A percentile compares a stretch with the other conserved stretches of the same genome.
Conservation (phyloP, 2,113 vertebrate species). For the Onychorhynchus coronatus region DNA sequence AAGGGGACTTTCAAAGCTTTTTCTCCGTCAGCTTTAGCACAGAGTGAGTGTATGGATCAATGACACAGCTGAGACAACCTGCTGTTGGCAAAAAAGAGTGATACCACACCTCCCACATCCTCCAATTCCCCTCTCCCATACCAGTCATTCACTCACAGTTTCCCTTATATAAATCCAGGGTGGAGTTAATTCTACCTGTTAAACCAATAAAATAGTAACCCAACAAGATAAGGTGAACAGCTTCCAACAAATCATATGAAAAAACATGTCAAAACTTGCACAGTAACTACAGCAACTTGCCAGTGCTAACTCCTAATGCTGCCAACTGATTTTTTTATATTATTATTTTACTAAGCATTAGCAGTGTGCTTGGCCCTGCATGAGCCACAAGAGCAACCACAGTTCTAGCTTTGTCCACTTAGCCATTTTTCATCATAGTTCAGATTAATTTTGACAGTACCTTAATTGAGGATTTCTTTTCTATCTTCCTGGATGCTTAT, state of each 20-base stretch:
- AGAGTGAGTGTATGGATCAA: not conserved
- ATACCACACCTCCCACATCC: not conserved
- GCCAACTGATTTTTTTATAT: not conserved
- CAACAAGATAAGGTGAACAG: not conserved
- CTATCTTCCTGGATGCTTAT: slow-evolving; percentile 30
- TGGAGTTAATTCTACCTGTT: not conserved
- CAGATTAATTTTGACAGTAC: slow-evolving; percentile 43
- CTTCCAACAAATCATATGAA: not conserved
- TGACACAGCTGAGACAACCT: not conserved
- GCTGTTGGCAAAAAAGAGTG: not conserved
- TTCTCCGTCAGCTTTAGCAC: not conserved
- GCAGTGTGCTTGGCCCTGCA: not conserved
- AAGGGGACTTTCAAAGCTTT: not conserved
- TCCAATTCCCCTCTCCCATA: not conserved
- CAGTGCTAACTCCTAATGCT: not conserved
- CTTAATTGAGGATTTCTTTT: slow-evolving; percentile 49
- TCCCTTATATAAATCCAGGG: not conserved
- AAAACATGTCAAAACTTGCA: not conserved
- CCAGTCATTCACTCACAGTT: not conserved
- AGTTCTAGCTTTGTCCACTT: not conserved
- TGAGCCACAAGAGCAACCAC: not conserved
- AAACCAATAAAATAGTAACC: not conserved
- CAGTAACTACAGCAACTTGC: not conserved
- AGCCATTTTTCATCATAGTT: slow-evolving; percentile 32
- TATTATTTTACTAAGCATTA: not conserved